A percentile compares a stretch with the other conserved stretches of the same genome.
Conservation (phyloP, 2,888 invertebrate genomes). For the Therioaphis trifolii region DNA sequence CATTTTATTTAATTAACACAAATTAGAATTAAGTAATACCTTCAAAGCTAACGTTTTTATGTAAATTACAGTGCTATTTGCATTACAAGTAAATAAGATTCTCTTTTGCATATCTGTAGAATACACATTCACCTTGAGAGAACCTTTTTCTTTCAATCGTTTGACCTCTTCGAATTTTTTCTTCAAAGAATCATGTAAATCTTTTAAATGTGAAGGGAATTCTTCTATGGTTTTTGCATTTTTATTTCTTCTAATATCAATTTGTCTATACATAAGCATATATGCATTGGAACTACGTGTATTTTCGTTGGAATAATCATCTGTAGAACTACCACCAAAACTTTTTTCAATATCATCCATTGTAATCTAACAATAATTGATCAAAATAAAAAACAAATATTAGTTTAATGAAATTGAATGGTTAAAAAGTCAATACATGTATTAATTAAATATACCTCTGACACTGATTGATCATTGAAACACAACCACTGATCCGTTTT, state of each 20-base stretch:
- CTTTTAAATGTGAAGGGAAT: slow-evolving; percentile 80
- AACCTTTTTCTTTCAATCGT: slow-evolving; percentile 73
- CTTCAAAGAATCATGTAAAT: slow-evolving; percentile 75
- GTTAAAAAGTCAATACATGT: not conserved
- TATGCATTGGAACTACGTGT: slow-evolving; percentile 88
- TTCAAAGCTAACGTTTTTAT: slow-evolving; percentile 74
- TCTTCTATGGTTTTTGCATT: slow-evolving; percentile 76
- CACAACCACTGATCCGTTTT: slow-evolving; percentile 83
- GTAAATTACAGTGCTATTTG: slow-evolving; percentile 73
- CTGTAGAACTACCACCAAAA: slow-evolving; percentile 78
- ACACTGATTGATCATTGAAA: slow-evolving; percentile 88
- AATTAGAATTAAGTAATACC: slow-evolving; percentile 67
- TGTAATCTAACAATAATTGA: slow-evolving; percentile 73
- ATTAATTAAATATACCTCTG: slow-evolving; percentile 71
- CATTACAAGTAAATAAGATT: slow-evolving; percentile 73
- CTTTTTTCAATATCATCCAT: slow-evolving; percentile 84
- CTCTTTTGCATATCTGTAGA: slow-evolving; percentile 73
- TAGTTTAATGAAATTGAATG: too few relatives aligned
- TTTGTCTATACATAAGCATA: slow-evolving; percentile 89
- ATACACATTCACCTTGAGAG: slow-evolving; percentile 75
- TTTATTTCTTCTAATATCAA: slow-evolving; percentile 75
- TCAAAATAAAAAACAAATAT: slow-evolving; percentile 68
- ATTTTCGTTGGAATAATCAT: slow-evolving; percentile 80
- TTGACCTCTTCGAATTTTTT: slow-evolving; percentile 76
- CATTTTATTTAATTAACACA: not conserved